These are phyloP conservation scores for Cantharis rufa DNA, from an alignment of 2,888 invertebrate species.

Conservation along the genomic window DNA sequence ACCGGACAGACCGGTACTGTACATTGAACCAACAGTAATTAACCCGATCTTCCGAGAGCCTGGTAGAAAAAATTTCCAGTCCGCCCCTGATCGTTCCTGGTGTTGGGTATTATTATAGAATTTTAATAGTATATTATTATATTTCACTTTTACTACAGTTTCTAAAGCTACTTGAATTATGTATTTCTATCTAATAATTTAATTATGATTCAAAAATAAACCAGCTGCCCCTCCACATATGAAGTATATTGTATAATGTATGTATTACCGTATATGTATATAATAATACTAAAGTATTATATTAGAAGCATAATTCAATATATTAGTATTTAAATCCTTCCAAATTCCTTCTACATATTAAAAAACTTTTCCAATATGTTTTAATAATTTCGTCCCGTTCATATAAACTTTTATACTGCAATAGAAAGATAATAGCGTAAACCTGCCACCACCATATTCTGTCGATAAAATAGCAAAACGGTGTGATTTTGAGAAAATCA, in stretches of 20 bases:
- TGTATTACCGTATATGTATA: neutral
- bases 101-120: neutral
- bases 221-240: neutral
- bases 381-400: too few species aligned
- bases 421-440: too few species aligned
- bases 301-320: neutral
- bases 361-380: too few species aligned
- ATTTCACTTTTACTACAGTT: neutral
- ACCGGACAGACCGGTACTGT: too few species aligned
- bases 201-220: neutral
- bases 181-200: neutral
- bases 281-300: neutral
- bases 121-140: neutral
- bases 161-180: neutral
- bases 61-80: too few species aligned
- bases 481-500: too few species aligned
- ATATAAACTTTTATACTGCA: too few species aligned
- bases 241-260: neutral
- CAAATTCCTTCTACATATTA: neutral
- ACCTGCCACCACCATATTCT: too few species aligned
- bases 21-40: too few species aligned
- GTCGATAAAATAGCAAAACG: too few species aligned
- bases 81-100: neutral
- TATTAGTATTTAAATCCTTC: neutral
- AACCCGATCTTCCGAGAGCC: too few species aligned